phyloP scores from a whole-genome alignment of 2,888 invertebrate genomes.

The Agriopis leucophaearia region DNA sequence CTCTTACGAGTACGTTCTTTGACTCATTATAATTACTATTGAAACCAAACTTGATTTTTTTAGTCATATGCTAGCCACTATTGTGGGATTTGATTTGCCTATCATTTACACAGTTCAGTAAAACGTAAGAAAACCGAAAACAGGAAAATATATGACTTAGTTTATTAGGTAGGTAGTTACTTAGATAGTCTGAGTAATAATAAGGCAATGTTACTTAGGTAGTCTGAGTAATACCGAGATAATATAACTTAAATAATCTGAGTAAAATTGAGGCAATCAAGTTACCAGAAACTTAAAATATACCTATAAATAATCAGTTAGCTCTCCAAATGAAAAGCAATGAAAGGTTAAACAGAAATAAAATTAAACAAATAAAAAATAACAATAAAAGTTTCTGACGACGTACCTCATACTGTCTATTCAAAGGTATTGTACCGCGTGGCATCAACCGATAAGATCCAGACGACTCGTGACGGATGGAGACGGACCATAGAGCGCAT shows the following conservation, averaged over 20 bases:
- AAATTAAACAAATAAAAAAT: not conserved
- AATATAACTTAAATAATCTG: too few species aligned
- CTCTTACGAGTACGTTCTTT: not conserved
- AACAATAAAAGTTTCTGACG: not conserved
- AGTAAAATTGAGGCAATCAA: too few species aligned
- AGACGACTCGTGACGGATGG: conserved; percentile 44
- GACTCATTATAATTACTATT: not conserved
- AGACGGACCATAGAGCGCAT: conserved; percentile 33
- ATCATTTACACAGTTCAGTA: not conserved
- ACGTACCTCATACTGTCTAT: conserved; percentile 17
- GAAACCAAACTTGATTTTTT: not conserved
- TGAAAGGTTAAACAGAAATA: not conserved
- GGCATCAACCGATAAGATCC: conserved; percentile 45
- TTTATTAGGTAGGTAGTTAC: too few species aligned
- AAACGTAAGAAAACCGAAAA: not conserved
- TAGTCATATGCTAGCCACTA: not conserved
- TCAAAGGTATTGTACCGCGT: conserved; percentile 19
- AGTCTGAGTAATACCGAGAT: too few species aligned
- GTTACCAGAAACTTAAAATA: too few species aligned
- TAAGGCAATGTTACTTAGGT: too few species aligned
- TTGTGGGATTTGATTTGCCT: not conserved
- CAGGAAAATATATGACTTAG: too few species aligned
- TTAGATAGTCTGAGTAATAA: too few species aligned
- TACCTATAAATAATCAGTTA: too few species aligned
- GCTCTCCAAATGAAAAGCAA: not conserved